Evolutionary conservation across 2,888 invertebrate species (phyloP), one percentile per base, ranked within the genome.

Genomic region (Drosophila phalerata): DNA sequence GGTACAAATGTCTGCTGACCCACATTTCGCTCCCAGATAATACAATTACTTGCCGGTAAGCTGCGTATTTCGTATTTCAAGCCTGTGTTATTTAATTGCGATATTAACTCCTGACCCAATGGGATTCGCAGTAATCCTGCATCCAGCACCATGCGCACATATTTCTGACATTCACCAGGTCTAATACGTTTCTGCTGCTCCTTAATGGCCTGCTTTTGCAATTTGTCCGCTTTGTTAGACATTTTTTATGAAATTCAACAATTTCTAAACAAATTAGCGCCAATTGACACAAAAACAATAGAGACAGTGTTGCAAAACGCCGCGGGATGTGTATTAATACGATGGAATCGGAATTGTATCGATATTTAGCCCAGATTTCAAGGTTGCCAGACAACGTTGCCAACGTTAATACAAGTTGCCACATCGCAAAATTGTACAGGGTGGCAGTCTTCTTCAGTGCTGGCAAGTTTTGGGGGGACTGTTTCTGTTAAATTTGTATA

Each of bases 91-190:
- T 80, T 81, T 11, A 90, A 49, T 25, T 73, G 74, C 0, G 60
- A 15, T 10, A 87, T 17, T 1, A 91, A 65, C 17, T 89, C 70
- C 15, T 77, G 77, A 0, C 90, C 91, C 43, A 82, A 55, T 0
- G 72, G 3, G 1, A 67, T 49, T 1, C 63, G 49, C 13, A 89
- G 19, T 9, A 91, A 66, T 1, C 78, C 78, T 1, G 72, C 64
- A 45, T 92, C 92, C 8, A 92, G 43, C 4, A 92, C 80, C 9
- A 90, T 17, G 0, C 91, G 88, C 10, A 92, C 76, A 60, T 91
- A 91, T 82, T 92, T 93, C 25, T 88, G 73, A 40, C 92, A 92
- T 72, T 92, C 91, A 0, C 88, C 88, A 0, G 93, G 93, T 19
- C 88, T 91, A 0, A 92, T 90, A 0, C 92, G 90, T 34, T 90